These are phyloP conservation scores for Tupaia tana DNA, from an alignment of 2,113 vertebrate species.

Conservation along the genomic window DNA sequence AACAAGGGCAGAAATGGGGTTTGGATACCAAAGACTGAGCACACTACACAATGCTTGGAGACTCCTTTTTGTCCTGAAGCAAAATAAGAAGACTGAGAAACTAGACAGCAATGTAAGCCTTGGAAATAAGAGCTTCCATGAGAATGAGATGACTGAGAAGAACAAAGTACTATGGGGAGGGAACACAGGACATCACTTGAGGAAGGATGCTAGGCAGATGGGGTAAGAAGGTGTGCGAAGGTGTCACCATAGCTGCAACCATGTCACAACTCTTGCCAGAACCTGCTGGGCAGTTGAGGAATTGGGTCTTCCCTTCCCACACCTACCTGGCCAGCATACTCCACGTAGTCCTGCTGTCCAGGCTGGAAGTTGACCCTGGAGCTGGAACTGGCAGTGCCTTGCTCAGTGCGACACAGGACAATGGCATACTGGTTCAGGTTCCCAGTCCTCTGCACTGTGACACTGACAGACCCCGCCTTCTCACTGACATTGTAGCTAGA, in stretches of 20 bases:
- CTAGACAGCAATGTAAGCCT: not conserved
- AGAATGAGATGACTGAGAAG: not conserved
- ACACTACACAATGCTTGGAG: not conserved
- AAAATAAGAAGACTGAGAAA: slow-evolving; percentile 25
- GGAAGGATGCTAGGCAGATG: not conserved
- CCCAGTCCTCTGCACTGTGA: slow-evolving; percentile 92
- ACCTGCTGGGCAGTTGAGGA: fast-evolving
- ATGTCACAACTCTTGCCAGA: not conserved
- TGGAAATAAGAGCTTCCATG: not conserved
- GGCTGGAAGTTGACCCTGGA: slow-evolving; percentile 81
- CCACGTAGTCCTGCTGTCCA: slow-evolving; percentile 94
- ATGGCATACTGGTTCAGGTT: slow-evolving; percentile 98
- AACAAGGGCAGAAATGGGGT: not conserved
- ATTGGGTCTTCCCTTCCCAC: no score
- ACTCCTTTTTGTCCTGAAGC: not conserved
- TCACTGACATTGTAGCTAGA: slow-evolving; percentile 94
- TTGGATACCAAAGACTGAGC: no score
- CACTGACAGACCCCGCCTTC: slow-evolving; percentile 90
- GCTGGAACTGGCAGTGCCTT: slow-evolving; percentile 90
- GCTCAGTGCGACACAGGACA: slow-evolving; percentile 93
- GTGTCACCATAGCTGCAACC: fast-evolving
- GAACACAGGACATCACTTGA: not conserved
- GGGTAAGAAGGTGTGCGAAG: not conserved
- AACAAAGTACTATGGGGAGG: not conserved
- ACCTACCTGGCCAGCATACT: slow-evolving; percentile 94